phyloP scores from a whole-genome alignment of 1,140 invertebrate genomes.

The Papilio xuthus region DNA sequence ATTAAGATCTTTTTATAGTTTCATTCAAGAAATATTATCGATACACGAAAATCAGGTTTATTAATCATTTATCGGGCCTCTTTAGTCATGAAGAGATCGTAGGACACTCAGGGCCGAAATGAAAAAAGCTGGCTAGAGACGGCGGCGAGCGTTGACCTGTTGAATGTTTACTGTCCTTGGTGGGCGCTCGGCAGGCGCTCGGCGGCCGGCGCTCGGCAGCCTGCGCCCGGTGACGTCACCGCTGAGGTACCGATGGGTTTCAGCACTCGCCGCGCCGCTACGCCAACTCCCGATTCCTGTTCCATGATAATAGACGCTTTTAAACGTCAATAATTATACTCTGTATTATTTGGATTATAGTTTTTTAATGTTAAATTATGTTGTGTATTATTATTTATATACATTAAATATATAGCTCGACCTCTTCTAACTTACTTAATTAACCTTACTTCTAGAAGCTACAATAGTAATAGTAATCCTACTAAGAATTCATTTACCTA shows the following conservation, averaged over 20 bases:
- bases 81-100: constrained; percentile 48
- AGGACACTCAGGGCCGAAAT: constrained; percentile 66
- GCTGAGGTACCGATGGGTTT: constrained; percentile 77
- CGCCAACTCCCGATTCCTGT: constrained; percentile 41
- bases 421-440: too few species aligned
- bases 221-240: constrained; percentile 72
- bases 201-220: constrained; percentile 52
- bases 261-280: constrained; percentile 45
- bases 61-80: constrained; percentile 51
- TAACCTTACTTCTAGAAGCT: too few species aligned
- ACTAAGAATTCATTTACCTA: background rate
- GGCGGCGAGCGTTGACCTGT: constrained; percentile 73
- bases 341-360: background rate
- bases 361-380: background rate
- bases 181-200: constrained; percentile 51
- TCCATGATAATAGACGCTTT: constrained; percentile 1
- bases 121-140: constrained; percentile 70
- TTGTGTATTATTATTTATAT: too few species aligned
- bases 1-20: constrained; percentile 16
- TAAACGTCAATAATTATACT: background rate
- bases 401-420: too few species aligned
- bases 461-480: too few species aligned
- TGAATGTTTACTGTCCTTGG: constrained; percentile 80
- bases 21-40: constrained; percentile 24
- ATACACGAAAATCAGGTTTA: constrained; percentile 27